Evolutionary conservation across 1,140 invertebrate genomes (phyloP).

Genomic region (Ostrea denselamellosa): DNA sequence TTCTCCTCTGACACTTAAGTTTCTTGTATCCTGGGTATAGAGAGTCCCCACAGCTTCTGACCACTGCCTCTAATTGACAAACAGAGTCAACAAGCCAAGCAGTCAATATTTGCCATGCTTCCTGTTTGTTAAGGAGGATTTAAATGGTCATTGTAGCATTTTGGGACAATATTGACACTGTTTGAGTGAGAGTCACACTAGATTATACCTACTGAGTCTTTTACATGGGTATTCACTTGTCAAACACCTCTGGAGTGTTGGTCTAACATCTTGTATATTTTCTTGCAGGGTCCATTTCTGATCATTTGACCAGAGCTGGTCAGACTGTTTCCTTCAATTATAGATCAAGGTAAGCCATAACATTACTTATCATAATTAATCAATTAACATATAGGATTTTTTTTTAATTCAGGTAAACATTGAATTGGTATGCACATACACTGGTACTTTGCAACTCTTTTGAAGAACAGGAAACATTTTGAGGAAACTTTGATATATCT

Average conservation of each 20-base stretch:
- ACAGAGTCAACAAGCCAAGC: conserved; percentile 26
- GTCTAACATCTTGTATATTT: neutral
- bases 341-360: neutral
- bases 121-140: conserved; percentile 28
- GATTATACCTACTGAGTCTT: neutral
- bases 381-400: neutral
- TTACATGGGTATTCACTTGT: neutral
- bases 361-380: neutral
- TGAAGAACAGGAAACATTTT: too few relatives aligned
- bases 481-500: too few relatives aligned
- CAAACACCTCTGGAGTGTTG: conserved; percentile 33
- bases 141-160: conserved; percentile 35
- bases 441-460: too few relatives aligned
- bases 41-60: conserved; percentile 13
- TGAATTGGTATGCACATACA: too few relatives aligned
- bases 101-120: conserved; percentile 38
- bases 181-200: conserved; percentile 28
- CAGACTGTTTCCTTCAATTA: neutral
- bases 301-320: neutral
- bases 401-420: neutral
- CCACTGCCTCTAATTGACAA: neutral
- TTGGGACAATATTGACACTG: conserved; percentile 28
- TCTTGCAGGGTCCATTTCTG: neutral
- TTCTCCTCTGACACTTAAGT: neutral
- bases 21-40: neutral